Percentiles rank a stretch among this genome's conserved stretches.
phyloP scores from a whole-genome alignment of 2,888 invertebrate genomes.

The Drosophila lacicola region DNA sequence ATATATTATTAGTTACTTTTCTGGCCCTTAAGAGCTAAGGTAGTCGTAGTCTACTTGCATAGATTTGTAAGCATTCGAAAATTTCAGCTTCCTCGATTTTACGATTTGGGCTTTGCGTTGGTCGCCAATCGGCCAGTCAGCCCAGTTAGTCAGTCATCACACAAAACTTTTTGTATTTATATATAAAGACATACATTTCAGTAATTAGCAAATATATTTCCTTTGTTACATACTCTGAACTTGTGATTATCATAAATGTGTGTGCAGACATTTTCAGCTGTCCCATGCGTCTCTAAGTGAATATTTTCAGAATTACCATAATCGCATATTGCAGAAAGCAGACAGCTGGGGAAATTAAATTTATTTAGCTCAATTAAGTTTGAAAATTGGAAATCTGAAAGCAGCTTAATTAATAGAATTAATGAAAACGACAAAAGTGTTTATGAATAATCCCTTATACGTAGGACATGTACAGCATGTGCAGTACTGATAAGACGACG shows the following conservation, averaged over 20 bases:
- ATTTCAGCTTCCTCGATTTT: too few species aligned
- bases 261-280: constrained; percentile 8
- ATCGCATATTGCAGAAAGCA: constrained; percentile 50
- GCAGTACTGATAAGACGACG: constrained; percentile 30
- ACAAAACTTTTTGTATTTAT: too few species aligned
- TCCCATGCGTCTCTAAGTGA: background rate
- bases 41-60: too few species aligned
- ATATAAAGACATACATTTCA: too few species aligned
- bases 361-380: constrained; percentile 14
- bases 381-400: constrained; percentile 23
- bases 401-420: constrained; percentile 53
- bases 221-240: constrained; percentile 25
- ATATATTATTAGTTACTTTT: too few species aligned
- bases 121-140: too few species aligned
- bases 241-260: constrained; percentile 47
- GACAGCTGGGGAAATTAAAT: constrained; percentile 19
- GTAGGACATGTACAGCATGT: constrained; percentile 8
- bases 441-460: constrained; percentile 26
- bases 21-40: too few species aligned
- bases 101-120: too few species aligned
- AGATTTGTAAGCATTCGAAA: too few species aligned
- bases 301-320: constrained; percentile 54
- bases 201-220: constrained; percentile 10
- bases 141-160: too few species aligned
- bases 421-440: constrained; percentile 39